Evolutionary conservation across 2,113 vertebrate species (phyloP), one percentile per base, ranked within the genome.

Genomic region (Trochalopteron elliotii): DNA sequence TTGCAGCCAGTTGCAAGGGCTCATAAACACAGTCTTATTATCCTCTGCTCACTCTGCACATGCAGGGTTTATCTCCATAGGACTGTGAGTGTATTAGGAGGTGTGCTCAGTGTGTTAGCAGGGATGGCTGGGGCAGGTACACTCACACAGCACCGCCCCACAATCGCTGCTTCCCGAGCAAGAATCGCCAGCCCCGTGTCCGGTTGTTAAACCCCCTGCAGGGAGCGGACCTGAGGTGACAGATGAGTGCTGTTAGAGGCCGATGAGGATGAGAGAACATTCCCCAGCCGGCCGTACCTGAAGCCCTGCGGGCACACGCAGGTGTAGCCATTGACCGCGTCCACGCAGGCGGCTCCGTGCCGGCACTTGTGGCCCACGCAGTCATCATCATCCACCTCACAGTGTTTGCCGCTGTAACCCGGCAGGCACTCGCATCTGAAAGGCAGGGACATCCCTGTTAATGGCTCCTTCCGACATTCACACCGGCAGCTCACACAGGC

Each of bases 251-350:
- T 5, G 50, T 11, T 4, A 9, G 69, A 45, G 57, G 84, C 35
- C 56, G 59, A 4, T 39, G 64, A 60, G 68, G 52, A 31, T 33
- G n/a, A 44, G 64, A 12, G 24, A 5, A 27, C 53, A 33, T 12
- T 33, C 10, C 45, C 12, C 19, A 28, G 57, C 21, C 13, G 24
- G 83, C n/a, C 94, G 55, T 98, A 99, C 99, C 99, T 99, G 98
- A 99, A 99, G 42, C 99, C 99, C 95, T 99, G 98, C 65, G 98
- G 99, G 67, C 99, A 99, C 96, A 98, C 60, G 83, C 99, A 99
- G 8, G 99, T 99, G 97, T 99, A 99, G 75, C 99, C 98, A 23
- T 99, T 99, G 97, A 99, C 97, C 0, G 98, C 98, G 6, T 99
- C 99, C 84, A 99, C 97, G 55, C 99, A 99, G 97, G 98, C 98